Evolutionary conservation across 2,888 invertebrate species (phyloP).

Genomic region (Dimorphilus gyrociliatus): DNA sequence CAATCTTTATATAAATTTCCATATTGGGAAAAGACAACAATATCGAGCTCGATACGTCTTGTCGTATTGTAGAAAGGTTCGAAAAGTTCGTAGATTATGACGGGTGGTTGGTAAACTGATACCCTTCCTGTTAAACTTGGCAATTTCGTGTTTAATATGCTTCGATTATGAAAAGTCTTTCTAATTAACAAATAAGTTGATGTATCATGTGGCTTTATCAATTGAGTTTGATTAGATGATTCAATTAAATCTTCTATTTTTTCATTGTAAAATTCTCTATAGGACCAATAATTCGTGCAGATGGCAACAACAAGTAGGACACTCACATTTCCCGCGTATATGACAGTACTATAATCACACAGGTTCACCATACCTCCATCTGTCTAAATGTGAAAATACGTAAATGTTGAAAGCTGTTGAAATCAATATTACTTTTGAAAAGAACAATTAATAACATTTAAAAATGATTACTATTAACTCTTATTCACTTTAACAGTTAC

Average conservation of each 20-base stretch:
- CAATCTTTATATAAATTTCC: conserved; percentile 24
- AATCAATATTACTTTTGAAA: no score
- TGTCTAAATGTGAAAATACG: background rate
- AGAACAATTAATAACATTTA: no score
- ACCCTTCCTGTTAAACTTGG: no score
- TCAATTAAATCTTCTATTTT: conserved; percentile 10
- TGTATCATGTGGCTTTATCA: conserved; percentile 16
- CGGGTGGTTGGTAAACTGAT: no score
- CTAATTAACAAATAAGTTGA: conserved; percentile 15
- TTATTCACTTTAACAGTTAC: no score
- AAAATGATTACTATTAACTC: no score
- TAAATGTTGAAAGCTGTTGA: background rate
- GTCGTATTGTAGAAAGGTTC: no score
- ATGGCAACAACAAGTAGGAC: conserved; percentile 21
- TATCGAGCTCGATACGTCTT: conserved; percentile 4
- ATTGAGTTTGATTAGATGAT: conserved; percentile 9
- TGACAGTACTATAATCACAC: conserved; percentile 22
- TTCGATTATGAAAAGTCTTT: no score
- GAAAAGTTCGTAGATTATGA: no score
- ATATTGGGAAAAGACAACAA: conserved; percentile 18
- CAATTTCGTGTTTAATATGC: no score
- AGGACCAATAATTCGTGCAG: conserved; percentile 27
- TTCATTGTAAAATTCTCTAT: conserved; percentile 15
- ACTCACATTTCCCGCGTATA: conserved; percentile 22
- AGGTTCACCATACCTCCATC: conserved; percentile 11